Evolutionary conservation across 2,113 vertebrate species (phyloP).

Genomic region (Strigops habroptila): DNA sequence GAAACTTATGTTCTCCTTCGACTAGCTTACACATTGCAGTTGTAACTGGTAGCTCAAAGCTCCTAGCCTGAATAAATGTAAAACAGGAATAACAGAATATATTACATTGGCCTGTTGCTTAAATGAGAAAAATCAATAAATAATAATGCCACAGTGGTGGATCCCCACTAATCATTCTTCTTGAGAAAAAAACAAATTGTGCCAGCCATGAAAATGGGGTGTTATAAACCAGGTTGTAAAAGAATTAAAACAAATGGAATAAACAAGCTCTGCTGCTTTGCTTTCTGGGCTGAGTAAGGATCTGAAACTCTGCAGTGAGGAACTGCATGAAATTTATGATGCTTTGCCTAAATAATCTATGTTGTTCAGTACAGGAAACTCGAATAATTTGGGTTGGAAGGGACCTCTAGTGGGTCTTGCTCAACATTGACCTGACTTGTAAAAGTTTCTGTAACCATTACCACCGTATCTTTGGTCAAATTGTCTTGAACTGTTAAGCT

Average conservation of each 20-base stretch:
- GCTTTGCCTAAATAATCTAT: constrained; percentile 18
- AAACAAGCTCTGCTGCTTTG: not conserved
- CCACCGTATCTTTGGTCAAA: not conserved
- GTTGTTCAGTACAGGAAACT: not conserved
- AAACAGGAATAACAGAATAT: not conserved
- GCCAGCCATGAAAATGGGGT: not conserved
- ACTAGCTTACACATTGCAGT: not conserved
- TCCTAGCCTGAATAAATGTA: constrained; percentile 5
- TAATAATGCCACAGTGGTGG: constrained; percentile 8
- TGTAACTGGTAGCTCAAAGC: constrained; percentile 11
- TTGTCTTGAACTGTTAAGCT: not conserved
- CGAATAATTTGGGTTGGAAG: constrained; percentile 55
- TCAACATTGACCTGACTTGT: constrained; percentile 38
- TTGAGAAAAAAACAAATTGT: not conserved
- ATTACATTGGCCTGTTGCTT: not conserved
- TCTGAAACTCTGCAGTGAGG: not conserved
- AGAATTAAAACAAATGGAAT: not conserved
- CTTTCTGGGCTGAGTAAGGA: not conserved
- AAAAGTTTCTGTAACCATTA: not conserved
- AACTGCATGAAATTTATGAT: not conserved
- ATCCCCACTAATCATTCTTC: constrained; percentile 13
- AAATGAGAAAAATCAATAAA: constrained; percentile 18
- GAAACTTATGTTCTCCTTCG: not conserved
- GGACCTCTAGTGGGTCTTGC: constrained; percentile 59
- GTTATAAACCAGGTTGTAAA: constrained; percentile 41